Base-by-base conservation (phyloP, 2,797 vertebrate genomes). In the Hirundo rustica region DNA sequence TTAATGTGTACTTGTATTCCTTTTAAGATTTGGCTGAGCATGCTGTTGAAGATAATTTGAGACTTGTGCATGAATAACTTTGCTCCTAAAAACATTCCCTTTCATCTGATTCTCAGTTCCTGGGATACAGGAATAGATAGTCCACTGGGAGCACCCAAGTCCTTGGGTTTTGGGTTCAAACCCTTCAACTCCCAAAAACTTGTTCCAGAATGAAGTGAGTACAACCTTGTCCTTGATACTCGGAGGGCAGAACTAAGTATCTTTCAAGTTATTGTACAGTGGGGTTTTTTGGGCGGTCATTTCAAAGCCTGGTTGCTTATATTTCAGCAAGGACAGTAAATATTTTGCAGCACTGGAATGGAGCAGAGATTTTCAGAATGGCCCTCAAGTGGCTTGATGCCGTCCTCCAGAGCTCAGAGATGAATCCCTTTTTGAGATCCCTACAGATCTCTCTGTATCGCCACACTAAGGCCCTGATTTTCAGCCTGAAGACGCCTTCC, bases 1-100 rank as follows among this genome's bases (percentile, higher is more conserved):
- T 96, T 95, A 93, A 97, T 93, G 87, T 86, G 85, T 93, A 93
- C 93, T 91, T 89, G 91, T 65, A 96, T 91, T 89, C 89, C 87
- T 91, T 94, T 61, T 80, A 55, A 68, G 87, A 96, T 93, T 89
- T 95, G 89, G 81, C 86, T 94, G 76, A 96, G 91, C 85, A 72
- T 45, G 78, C 84, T 92, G 58, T 26, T 89, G 91, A 92, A 87
- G 91, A 94, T 94, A 96, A 97, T 95, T 96, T 89, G 91, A 95
- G 92, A 85, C 50, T 93, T 3, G 15, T 40, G 32, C 51, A 70
- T 88, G 91, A 94, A 94, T 27, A 93, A 91, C 74, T 97, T 85
- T 95, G 72, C 92, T 96, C 94, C 92, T 94, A 92, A 91, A 93
- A 96, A 83, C 81, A 83, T 80, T 85, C 16, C 38, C 57, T 45